These are phyloP conservation scores for Pemphigus obesinymphae DNA, from an alignment of 1,140 invertebrate species.

Conservation along the genomic window DNA sequence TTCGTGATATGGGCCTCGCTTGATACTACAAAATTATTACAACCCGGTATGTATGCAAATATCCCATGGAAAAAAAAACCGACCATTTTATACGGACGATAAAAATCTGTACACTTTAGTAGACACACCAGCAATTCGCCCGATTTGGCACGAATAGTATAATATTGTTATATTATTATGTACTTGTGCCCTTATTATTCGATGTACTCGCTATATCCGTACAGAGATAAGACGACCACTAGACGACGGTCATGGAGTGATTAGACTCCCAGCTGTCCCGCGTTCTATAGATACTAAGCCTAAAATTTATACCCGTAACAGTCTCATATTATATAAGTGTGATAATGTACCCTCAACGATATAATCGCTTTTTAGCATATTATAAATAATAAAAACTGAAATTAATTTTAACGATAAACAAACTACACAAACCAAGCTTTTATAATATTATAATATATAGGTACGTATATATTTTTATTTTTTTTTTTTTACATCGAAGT, in stretches of 20 bases:
- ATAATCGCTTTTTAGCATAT: background rate
- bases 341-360: too few relatives aligned
- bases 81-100: background rate
- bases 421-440: too few relatives aligned
- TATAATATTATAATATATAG: too few relatives aligned
- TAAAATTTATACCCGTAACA: background rate
- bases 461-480: too few relatives aligned
- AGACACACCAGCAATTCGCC: background rate
- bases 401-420: too few relatives aligned
- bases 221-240: background rate
- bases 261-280: background rate
- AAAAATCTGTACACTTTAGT: background rate
- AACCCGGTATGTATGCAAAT: background rate
- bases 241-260: background rate
- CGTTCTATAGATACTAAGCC: background rate
- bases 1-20: background rate
- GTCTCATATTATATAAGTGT: too few relatives aligned
- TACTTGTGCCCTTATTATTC: background rate
- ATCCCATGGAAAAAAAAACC: too few relatives aligned
- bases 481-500: too few relatives aligned
- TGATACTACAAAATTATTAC: background rate
- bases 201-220: background rate
- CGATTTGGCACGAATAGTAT: constrained; percentile 17
- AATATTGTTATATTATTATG: background rate
- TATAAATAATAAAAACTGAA: background rate